Evolutionary conservation across 2,797 vertebrate species (phyloP), one percentile per base, ranked within the genome.

Genomic region (Smutsia gigantea): DNA sequence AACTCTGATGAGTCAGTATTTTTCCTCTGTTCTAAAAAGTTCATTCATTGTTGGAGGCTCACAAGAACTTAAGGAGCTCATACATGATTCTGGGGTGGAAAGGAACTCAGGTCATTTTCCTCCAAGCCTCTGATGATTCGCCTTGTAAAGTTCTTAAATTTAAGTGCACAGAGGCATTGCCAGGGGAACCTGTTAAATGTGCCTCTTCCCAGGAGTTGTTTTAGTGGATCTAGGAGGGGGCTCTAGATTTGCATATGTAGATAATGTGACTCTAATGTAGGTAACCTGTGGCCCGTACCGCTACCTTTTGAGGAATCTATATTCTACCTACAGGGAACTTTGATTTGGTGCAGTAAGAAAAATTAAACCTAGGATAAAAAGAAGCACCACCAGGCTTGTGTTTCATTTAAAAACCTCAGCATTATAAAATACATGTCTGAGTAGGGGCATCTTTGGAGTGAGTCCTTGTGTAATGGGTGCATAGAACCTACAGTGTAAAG

Each of bases 21-120:
- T 93, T 87, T 23, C 37, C 57, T 84, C 25, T 82, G 8, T 66
- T 87, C 64, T 11, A 90, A 90, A 87, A 78, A 55, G 25, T 42
- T 75, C 29, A 7, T 42, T 75, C 23, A 7, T 71, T 71, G 13
- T 66, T 59, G 55, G 53, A 87, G 37, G 23, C 42, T 86, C 29
- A 77, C 49, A 63, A 78, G 55, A 79, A 42, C 34, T 90, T 78
- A 21, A 13, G 37, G 39, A 64, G 1, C 31, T 81, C 3, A 6
- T 55, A 4, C 0, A 1, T 82, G 29, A 63, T 31, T 90, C 55
- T 23, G 25, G 23, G 46, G 23, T 61, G 31, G 23, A 79, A 75
- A 61, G 79, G 81, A 94, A 84, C 39, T 87, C 21, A 1, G 11
- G 13, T 61, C 23, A 27, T 64, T 74, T 92, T 71, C 42, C 21